A percentile compares a stretch with the other conserved stretches of the same genome.
Evolutionary conservation across 2,888 invertebrate species (phyloP).

Genomic region (Poecilus cupreus): DNA sequence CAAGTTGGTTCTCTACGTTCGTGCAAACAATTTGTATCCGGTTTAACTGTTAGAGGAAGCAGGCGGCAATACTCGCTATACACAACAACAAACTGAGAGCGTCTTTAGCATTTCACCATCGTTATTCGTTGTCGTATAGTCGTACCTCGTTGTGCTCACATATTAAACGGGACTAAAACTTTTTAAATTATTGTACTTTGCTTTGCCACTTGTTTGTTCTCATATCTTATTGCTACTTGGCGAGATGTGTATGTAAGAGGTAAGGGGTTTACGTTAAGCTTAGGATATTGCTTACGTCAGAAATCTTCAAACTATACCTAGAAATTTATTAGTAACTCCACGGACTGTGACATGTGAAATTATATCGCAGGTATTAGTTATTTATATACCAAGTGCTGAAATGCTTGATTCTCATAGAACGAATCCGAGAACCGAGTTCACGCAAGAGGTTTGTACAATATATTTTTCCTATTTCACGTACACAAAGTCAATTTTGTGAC

Average conservation of each 20-base stretch:
- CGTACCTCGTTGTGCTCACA: constrained; percentile 32
- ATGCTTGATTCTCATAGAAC: too few relatives aligned
- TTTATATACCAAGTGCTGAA: too few relatives aligned
- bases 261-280: constrained; percentile 24
- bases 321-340: too few relatives aligned
- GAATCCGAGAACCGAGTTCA: too few relatives aligned
- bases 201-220: constrained; percentile 44
- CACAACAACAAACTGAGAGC: neutral
- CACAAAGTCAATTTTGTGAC: too few relatives aligned
- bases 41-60: constrained; percentile 33
- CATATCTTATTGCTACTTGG: constrained; percentile 35
- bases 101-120: constrained; percentile 4
- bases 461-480: too few relatives aligned
- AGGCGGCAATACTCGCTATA: constrained; percentile 5
- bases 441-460: too few relatives aligned
- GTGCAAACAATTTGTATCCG: constrained; percentile 49
- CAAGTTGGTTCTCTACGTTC: constrained; percentile 45
- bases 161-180: constrained; percentile 42
- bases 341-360: too few relatives aligned
- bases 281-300: constrained; percentile 19
- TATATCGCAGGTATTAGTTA: too few relatives aligned
- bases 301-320: too few relatives aligned
- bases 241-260: constrained; percentile 16
- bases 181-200: constrained; percentile 46
- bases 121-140: neutral